Evolutionary conservation across 2,888 invertebrate genomes (phyloP).

Genomic region (Graphium colonna): DNA sequence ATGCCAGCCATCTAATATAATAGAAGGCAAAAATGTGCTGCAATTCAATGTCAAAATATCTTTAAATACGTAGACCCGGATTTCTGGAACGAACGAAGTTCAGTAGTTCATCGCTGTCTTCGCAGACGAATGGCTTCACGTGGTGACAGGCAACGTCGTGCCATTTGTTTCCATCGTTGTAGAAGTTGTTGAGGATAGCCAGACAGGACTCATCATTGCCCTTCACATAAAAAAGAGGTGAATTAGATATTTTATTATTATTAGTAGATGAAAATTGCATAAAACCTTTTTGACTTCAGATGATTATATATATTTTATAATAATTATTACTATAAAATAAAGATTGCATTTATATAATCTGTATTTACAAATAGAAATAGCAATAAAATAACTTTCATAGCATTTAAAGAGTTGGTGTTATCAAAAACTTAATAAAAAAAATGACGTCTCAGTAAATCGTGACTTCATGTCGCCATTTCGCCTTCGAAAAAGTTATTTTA

Average conservation of each 20-base stretch:
- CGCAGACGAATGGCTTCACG: slow-evolving; percentile 93
- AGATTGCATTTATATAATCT: too few species aligned
- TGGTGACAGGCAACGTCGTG: slow-evolving; percentile 94
- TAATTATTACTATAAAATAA: too few species aligned
- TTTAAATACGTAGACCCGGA: slow-evolving; percentile 89
- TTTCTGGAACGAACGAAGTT: slow-evolving; percentile 95
- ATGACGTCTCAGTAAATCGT: slow-evolving; percentile 1
- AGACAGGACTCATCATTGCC: slow-evolving; percentile 95
- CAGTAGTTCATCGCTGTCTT: slow-evolving; percentile 93
- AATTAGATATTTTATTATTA: too few species aligned
- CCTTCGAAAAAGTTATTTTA: slow-evolving; percentile 5
- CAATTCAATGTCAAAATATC: slow-evolving; percentile 14
- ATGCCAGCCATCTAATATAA: slow-evolving; percentile 60
- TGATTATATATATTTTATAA: too few species aligned
- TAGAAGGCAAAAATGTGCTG: slow-evolving; percentile 45
- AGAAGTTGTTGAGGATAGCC: slow-evolving; percentile 94
- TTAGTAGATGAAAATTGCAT: too few species aligned
- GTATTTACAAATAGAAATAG: too few species aligned
- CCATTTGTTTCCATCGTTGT: slow-evolving; percentile 93
- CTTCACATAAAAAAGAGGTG: slow-evolving; percentile 57
- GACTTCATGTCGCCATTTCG: slow-evolving; percentile 9
- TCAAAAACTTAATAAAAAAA: too few species aligned
- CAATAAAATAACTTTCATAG: too few species aligned
- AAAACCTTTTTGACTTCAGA: too few species aligned
- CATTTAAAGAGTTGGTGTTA: too few species aligned